Base-by-base conservation (phyloP, 1,140 invertebrate species). In the Gonatopus flavifemur region DNA sequence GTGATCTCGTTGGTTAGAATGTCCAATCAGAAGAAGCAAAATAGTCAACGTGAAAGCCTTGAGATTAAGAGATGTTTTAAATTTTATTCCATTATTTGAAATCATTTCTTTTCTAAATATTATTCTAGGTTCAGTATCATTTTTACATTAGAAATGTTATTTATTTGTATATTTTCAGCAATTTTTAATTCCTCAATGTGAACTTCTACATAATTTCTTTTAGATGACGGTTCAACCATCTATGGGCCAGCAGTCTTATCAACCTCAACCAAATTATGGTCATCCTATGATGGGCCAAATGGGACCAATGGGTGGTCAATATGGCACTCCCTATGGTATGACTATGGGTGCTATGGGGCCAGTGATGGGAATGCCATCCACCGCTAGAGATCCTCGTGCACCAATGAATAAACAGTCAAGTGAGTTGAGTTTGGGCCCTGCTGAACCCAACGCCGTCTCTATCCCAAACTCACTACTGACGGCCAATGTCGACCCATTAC, bases 221-320 rank as follows among this genome's bases (percentile, higher is more conserved):
- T 54, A 78, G 81, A 83, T 90, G 67, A 89, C 89, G 39, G 84
- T 89, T 54, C 88, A 87, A 33, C 84, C 85, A 24, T 77, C 84
- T 9, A 79, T 82, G 71, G 77, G 66, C 33, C 81, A 77, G 41
- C 76, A 76, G 43, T 65, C 77, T 15, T 83, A 80, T 55, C 81
- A 82, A 47, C 72, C 70, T 1, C 79, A 77, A 43, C 58, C 73
- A 8, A 71, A 67, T 13, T 80, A 79, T 61, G 72, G 70, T 30
- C 82, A 82, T 69, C 79, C 81, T 16, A 79, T 83, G 62, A 70
- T 83, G 70, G 74, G 79, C 1, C 80, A 79, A 37, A 80, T 84
- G 72, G 55, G 52, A 1, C 79, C 77, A 30, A 77, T 80, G 62
- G 70, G 77, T 40, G 76, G 72, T 3, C 78, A 81, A 44, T 81